These are phyloP conservation scores for Hippopotamyrus pictus DNA, from an alignment of 2,797 vertebrate species.

Conservation along the genomic window DNA sequence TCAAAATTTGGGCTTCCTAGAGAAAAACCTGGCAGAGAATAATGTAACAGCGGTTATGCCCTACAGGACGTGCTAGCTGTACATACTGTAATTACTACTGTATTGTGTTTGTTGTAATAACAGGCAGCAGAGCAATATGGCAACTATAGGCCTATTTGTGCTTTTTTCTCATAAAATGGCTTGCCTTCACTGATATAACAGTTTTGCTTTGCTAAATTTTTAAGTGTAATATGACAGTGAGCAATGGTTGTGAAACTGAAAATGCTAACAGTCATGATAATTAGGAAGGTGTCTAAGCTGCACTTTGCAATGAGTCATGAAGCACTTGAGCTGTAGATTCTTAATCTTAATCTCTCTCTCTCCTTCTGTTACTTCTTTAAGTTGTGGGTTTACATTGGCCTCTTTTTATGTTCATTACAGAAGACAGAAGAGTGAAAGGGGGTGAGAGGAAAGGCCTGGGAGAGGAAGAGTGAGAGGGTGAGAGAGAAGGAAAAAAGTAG, in stretches of 20 bases:
- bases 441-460: neutral
- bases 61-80: neutral
- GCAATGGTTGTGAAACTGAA: conserved; percentile 12
- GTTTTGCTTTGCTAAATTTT: neutral
- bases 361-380: neutral
- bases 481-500: neutral
- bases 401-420: neutral
- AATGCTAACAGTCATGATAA: conserved; percentile 1
- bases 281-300: neutral
- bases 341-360: neutral
- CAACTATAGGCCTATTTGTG: no score
- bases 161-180: conserved; percentile 11
- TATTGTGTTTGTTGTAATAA: neutral
- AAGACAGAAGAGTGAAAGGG: neutral
- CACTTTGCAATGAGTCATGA: neutral
- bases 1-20: neutral
- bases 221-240: neutral
- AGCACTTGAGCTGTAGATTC: neutral
- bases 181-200: neutral
- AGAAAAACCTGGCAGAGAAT: neutral
- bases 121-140: neutral
- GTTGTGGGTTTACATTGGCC: neutral
- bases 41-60: neutral
- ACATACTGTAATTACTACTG: neutral
- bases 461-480: neutral